Percentiles rank a stretch among this genome's conserved stretches.
These are phyloP conservation scores for Harpagoxenus sublaevis DNA, from an alignment of 2,888 invertebrate genomes.

Conservation along the genomic window DNA sequence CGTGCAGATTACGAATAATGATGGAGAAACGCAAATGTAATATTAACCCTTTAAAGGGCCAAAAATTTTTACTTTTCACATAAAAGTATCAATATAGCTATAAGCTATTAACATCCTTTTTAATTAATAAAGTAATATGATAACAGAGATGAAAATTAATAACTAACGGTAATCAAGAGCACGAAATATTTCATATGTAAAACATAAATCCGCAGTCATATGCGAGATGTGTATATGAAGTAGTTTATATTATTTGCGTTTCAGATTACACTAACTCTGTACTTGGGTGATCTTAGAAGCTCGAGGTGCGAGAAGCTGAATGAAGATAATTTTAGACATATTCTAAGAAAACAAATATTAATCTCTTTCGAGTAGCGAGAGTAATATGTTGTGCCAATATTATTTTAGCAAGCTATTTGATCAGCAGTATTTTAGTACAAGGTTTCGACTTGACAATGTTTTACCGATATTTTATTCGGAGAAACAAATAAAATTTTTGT, in stretches of 20 bases:
- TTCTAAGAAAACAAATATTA: constrained; percentile 20
- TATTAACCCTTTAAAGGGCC: background rate
- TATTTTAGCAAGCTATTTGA: constrained; percentile 27
- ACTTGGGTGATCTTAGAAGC: background rate
- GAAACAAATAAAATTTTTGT: background rate
- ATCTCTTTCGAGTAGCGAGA: background rate
- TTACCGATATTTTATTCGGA: background rate
- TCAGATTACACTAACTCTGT: background rate
- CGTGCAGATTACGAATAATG: constrained; percentile 24
- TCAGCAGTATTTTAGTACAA: constrained; percentile 21
- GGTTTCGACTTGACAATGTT: background rate
- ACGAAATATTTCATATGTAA: background rate
- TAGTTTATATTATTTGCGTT: constrained; percentile 6
- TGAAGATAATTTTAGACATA: constrained; percentile 31
- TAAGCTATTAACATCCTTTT: background rate
- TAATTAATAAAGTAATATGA: background rate
- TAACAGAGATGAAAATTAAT: background rate
- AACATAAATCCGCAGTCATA: background rate
- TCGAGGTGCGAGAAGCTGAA: constrained; percentile 9
- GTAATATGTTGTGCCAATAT: constrained; percentile 37
- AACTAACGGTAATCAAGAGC: background rate
- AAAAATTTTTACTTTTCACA: background rate
- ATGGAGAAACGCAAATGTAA: background rate
- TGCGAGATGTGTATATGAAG: background rate
- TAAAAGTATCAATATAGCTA: background rate